Percentiles rank a stretch among this genome's conserved stretches.
Evolutionary conservation across 2,888 invertebrate genomes (phyloP).

Genomic region (Linnaemya vulpina): DNA sequence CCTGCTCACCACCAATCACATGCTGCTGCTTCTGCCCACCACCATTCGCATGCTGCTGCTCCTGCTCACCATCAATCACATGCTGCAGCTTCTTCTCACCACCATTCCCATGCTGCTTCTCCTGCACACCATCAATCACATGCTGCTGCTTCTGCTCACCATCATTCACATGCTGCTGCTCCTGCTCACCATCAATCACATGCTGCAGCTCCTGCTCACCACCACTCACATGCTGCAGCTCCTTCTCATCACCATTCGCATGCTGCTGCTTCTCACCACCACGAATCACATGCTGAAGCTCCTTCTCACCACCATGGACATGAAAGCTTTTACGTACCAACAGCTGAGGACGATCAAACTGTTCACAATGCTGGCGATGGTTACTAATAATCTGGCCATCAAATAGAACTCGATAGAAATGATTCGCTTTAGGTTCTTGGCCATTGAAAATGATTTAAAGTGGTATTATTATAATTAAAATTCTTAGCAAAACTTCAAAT

Average conservation of each 20-base stretch:
- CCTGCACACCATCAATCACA: conserved; percentile 21
- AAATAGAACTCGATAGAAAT: neutral
- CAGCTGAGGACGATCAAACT: conserved; percentile 27
- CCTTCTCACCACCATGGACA: conserved; percentile 17
- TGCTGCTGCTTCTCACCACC: conserved; percentile 24
- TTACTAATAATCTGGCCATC: conserved; percentile 16
- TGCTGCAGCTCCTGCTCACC: conserved; percentile 22
- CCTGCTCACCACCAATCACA: conserved; percentile 22
- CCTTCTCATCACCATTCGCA: neutral
- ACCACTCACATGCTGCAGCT: conserved; percentile 39
- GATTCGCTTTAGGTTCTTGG: conserved; percentile 10
- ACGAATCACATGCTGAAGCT: neutral
- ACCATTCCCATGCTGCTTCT: conserved; percentile 4
- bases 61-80: conserved; percentile 44
- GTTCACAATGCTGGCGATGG: conserved; percentile 40
- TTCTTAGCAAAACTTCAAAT: neutral
- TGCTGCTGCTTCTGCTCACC: conserved; percentile 4
- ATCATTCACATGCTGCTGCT: conserved; percentile 11
- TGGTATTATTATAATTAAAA: conserved; percentile 17
- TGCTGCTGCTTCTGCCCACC: conserved; percentile 3
- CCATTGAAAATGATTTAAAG: neutral
- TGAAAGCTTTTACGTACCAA: conserved; percentile 45
- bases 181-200: neutral
- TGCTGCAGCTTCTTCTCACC: conserved; percentile 11
- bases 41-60: neutral